Percentiles rank a stretch among this genome's conserved stretches.
Evolutionary conservation across 2,888 invertebrate species (phyloP).

Genomic region (Melieria omissa): DNA sequence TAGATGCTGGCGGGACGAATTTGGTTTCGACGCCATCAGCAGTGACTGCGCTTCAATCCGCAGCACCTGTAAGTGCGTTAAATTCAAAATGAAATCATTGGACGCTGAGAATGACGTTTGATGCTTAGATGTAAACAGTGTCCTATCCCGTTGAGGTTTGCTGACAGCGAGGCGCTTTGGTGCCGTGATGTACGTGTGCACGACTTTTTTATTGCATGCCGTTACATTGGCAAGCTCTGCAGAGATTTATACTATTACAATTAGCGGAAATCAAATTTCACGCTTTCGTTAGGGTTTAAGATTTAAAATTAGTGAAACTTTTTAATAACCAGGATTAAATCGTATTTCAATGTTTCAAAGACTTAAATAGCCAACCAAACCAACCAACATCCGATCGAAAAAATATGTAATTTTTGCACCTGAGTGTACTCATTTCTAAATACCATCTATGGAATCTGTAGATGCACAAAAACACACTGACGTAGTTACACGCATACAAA

Average conservation of each 20-base stretch:
- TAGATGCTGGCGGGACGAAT: conserved; percentile 19
- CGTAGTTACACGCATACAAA: not conserved
- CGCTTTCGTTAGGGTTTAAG: conserved; percentile 44
- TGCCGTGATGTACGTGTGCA: conserved; percentile 14
- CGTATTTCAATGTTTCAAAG: conserved; percentile 37
- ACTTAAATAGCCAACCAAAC: conserved; percentile 29
- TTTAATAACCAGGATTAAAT: conserved; percentile 36
- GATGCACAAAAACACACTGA: not conserved
- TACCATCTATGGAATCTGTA: conserved; percentile 9
- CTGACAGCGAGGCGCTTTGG: not conserved
- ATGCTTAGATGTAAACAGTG: too few species aligned
- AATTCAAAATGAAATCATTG: conserved; percentile 33
- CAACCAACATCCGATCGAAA: conserved; percentile 4
- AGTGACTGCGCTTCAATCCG: conserved; percentile 39
- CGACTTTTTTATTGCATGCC: not conserved
- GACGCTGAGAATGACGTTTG: conserved; percentile 23
- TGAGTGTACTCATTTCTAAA: conserved; percentile 25
- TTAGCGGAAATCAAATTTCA: conserved; percentile 60
- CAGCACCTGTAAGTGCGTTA: conserved; percentile 24
- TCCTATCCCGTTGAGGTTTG: too few species aligned
- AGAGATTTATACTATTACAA: conserved; percentile 34
- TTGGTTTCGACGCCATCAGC: conserved; percentile 46
- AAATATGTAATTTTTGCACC: conserved; percentile 16
- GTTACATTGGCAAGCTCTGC: not conserved
- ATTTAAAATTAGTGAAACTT: conserved; percentile 38